Evolutionary conservation across 2,113 vertebrate species (phyloP).

Genomic region (Bolborhynchus lineola): DNA sequence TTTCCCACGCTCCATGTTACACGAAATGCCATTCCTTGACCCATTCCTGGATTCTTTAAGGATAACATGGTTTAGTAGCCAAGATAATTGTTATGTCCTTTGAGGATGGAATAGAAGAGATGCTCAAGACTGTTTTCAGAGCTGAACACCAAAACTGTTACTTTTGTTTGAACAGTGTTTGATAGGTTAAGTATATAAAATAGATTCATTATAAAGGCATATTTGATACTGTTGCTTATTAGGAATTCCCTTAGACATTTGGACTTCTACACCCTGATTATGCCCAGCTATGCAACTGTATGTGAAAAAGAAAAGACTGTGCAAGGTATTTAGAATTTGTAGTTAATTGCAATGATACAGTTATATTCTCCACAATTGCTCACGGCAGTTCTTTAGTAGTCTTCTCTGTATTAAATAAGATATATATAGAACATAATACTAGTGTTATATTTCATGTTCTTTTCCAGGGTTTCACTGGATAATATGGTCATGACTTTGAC

Average conservation of each 20-base stretch:
- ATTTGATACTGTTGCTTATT: not conserved
- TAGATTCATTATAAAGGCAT: not conserved
- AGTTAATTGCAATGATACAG: not conserved
- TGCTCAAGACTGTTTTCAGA: not conserved
- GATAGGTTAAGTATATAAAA: not conserved
- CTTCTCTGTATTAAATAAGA: not conserved
- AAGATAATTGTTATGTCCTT: not conserved
- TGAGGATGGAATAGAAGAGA: not conserved
- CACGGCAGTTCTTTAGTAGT: not conserved
- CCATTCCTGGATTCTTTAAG: not conserved
- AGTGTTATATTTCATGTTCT: not conserved
- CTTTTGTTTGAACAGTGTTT: not conserved
- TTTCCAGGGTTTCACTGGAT: not conserved
- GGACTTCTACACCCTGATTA: not conserved
- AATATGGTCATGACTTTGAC: not conserved
- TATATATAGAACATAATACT: not conserved
- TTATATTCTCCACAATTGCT: not conserved
- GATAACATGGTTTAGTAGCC: not conserved
- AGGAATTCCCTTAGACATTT: not conserved
- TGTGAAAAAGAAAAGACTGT: not conserved
- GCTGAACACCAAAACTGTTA: not conserved
- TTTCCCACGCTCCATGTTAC: not conserved
- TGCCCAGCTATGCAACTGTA: not conserved
- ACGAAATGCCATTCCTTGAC: accelerated
- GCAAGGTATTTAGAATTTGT: not conserved